Base-by-base conservation (phyloP, 1,140 invertebrate species). In the Leptinotarsa undecemlineata region DNA sequence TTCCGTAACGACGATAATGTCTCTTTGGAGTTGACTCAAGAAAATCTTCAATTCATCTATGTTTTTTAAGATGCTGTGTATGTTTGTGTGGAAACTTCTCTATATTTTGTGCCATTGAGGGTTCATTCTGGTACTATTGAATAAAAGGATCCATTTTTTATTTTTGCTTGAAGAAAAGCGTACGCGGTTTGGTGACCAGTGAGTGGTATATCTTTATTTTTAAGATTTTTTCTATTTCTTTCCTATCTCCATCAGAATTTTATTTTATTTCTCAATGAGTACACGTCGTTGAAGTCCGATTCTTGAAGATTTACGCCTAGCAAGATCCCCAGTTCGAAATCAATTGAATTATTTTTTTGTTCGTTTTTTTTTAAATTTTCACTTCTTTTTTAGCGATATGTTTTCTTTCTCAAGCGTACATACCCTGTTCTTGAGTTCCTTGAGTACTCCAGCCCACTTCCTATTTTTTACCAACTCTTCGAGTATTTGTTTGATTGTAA, bases 401-500 rank as follows among this genome's bases (percentile, higher is more conserved):
- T 64, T 64, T 64, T 64, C 20, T 64, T 4, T 64, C 11, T 64
- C 3, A 23, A 64, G 62, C 8, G 19, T 20, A 20, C 23, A 26
- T 21, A 64, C 62, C 62, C 23, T 64, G 20, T 64, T 20, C 11
- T 64, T 64, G 20, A 64, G 21, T 23, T 64, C 21, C 20, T 64
- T 42, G n/a, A 68, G 42, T 19, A 68, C 19, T 19, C 48, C 47
- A n/a, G 61, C 67, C 71, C 48, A 20, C 17, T 57, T 64, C 3
- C 21, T 64, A 26, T 23, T 64, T 64, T 17, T 64, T 17, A 64
- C 19, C 21, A 23, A 4, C 14, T 64, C 2, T 23, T 64, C 21
- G 20, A 14, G 11, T 17, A 64, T 21, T 21, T 26, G 19, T 64
- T 17, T 64, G 3, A 64, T 64, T 26, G 62, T 13, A 23, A 57